A percentile compares a stretch with the other conserved stretches of the same genome.
These are phyloP conservation scores for Protonibea diacanthus DNA, from an alignment of 2,797 vertebrate genomes.

Conservation along the genomic window DNA sequence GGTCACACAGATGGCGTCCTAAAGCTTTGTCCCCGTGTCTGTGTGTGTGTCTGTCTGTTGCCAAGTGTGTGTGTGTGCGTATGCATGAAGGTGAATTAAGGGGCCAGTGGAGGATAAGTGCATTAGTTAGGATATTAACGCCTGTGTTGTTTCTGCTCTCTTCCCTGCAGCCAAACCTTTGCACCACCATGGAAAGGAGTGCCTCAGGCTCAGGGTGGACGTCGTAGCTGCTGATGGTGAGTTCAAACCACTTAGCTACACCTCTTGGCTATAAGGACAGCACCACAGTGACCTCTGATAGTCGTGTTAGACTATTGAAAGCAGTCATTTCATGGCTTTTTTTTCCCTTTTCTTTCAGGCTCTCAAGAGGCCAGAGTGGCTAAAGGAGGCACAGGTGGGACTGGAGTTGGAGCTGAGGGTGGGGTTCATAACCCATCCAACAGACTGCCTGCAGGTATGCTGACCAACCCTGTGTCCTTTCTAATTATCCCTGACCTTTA, in stretches of 20 bases:
- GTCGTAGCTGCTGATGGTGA: conserved; percentile 90
- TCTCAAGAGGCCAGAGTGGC: conserved; percentile 85
- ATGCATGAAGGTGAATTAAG: conserved; percentile 74
- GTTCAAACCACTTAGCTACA: conserved; percentile 48
- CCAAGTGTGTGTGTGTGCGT: conserved; percentile 43
- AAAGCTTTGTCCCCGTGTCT: conserved; percentile 60
- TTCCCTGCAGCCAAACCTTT: conserved; percentile 90
- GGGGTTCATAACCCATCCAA: conserved; percentile 85
- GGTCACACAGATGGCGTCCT: conserved; percentile 79
- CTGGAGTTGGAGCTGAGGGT: conserved; percentile 67
- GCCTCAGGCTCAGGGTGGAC: conserved; percentile 90
- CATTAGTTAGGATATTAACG: conserved; percentile 76
- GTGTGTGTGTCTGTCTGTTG: conserved; percentile 55
- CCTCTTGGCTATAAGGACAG: conserved; percentile 15
- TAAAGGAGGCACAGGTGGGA: conserved; percentile 71
- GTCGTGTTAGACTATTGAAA: not conserved
- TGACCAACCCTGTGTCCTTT: conserved; percentile 43
- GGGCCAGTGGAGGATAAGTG: conserved; percentile 71
- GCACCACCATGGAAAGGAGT: conserved; percentile 89
- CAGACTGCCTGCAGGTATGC: conserved; percentile 85
- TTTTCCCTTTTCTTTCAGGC: conserved; percentile 64
- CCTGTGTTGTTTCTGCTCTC: conserved; percentile 55
- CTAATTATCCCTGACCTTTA: conserved; percentile 48
- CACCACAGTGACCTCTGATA: not conserved
- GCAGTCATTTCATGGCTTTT: conserved; percentile 37